Evolutionary conservation across 2,113 vertebrate species (phyloP).

Genomic region (Tachysurus vachellii): DNA sequence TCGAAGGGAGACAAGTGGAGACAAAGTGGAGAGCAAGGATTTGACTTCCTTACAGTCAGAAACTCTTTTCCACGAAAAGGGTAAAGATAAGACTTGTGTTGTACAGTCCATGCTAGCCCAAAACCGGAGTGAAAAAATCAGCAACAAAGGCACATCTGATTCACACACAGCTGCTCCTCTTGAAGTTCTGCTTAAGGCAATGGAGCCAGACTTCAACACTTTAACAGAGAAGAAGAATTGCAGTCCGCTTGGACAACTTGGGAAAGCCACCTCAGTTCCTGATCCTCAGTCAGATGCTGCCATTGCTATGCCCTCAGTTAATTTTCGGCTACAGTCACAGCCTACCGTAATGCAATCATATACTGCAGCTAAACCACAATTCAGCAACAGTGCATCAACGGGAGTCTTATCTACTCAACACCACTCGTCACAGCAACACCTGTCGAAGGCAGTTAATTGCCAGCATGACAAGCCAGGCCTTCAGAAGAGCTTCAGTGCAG

Average conservation of each 20-base stretch:
- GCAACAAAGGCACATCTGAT: constrained; percentile 70
- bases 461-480: constrained; percentile 77
- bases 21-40: constrained; percentile 65
- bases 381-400: constrained; percentile 71
- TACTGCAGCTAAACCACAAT: constrained; percentile 72
- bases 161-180: constrained; percentile 82
- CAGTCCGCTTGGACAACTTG: constrained; percentile 69
- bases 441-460: constrained; percentile 68
- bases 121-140: constrained; percentile 69
- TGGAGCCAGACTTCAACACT: constrained; percentile 95
- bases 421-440: constrained; percentile 69
- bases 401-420: constrained; percentile 67
- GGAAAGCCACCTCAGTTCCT: constrained; percentile 74
- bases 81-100: constrained; percentile 64
- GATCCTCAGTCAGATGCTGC: constrained; percentile 58
- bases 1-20: constrained; percentile 50
- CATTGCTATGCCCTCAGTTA: constrained; percentile 66
- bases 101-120: constrained; percentile 59
- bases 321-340: constrained; percentile 67
- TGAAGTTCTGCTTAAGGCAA: constrained; percentile 93
- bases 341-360: constrained; percentile 73
- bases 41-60: constrained; percentile 58
- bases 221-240: constrained; percentile 82
- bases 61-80: constrained; percentile 65
- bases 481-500: constrained; percentile 79